These are phyloP conservation scores for Papilio gigon DNA, from an alignment of 2,888 invertebrate genomes.

Conservation along the genomic window DNA sequence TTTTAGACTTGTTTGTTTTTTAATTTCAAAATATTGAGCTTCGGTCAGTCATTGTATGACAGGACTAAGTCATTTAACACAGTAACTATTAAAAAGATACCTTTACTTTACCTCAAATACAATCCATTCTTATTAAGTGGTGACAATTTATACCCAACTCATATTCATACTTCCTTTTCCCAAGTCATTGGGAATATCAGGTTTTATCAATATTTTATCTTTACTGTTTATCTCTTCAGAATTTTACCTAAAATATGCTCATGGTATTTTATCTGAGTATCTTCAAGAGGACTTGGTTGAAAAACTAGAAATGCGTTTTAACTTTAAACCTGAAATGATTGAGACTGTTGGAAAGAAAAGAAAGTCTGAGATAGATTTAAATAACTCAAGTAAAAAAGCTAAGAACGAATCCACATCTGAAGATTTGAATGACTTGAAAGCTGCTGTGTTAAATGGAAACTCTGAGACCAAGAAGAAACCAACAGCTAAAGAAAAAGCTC, in stretches of 20 bases:
- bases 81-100: too few species aligned
- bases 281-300: constrained; percentile 86
- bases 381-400: constrained; percentile 63
- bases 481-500: constrained; percentile 88
- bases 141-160: neutral
- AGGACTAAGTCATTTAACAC: too few species aligned
- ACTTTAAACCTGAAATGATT: constrained; percentile 84
- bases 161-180: neutral
- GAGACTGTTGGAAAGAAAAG: constrained; percentile 78
- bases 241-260: constrained; percentile 87
- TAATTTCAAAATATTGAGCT: too few species aligned
- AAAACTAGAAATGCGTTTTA: constrained; percentile 84
- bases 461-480: constrained; percentile 77
- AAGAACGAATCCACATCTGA: constrained; percentile 61
- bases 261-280: constrained; percentile 91
- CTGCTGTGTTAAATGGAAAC: constrained; percentile 59
- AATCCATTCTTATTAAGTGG: neutral
- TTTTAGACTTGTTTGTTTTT: too few species aligned
- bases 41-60: too few species aligned
- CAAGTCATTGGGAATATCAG: too few species aligned
- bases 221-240: constrained; percentile 69
- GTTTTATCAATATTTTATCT: neutral
- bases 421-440: constrained; percentile 58
- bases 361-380: constrained; percentile 75
- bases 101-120: too few species aligned